Percentiles rank a stretch among this genome's conserved stretches.
Conservation (phyloP, 2,888 invertebrate genomes). For the Hoplodrina ambigua region DNA sequence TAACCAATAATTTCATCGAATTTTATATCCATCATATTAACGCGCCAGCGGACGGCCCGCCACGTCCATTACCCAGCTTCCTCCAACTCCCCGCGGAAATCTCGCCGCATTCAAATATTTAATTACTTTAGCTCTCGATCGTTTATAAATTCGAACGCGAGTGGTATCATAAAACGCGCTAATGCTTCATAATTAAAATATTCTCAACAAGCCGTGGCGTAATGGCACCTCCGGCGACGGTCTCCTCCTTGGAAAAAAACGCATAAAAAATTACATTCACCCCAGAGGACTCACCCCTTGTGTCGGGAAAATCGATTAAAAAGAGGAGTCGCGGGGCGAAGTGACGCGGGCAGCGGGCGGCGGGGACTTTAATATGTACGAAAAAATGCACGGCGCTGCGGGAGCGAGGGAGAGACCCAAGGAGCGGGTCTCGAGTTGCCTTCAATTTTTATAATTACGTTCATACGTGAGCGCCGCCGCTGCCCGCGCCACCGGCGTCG, state of each 20-base stretch:
- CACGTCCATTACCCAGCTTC: slow-evolving; percentile 84
- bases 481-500: slow-evolving; percentile 68
- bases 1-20: slow-evolving; percentile 89
- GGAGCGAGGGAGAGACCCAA: slow-evolving; percentile 86
- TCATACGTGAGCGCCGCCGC: slow-evolving; percentile 90
- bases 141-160: slow-evolving; percentile 88
- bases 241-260: slow-evolving; percentile 88
- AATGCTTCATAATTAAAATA: slow-evolving; percentile 91
- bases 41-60: slow-evolving; percentile 77
- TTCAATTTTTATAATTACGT: slow-evolving; percentile 91
- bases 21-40: slow-evolving; percentile 89
- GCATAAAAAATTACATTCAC: slow-evolving; percentile 91
- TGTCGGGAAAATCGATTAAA: slow-evolving; percentile 91
- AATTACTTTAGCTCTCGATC: slow-evolving; percentile 89
- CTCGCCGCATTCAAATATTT: slow-evolving; percentile 90
- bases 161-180: slow-evolving; percentile 91
- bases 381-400: slow-evolving; percentile 90
- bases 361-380: slow-evolving; percentile 90
- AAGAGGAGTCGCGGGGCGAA: slow-evolving; percentile 89
- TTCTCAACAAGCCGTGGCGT: slow-evolving; percentile 91
- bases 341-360: slow-evolving; percentile 78
- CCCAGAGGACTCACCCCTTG: slow-evolving; percentile 91
- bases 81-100: slow-evolving; percentile 87
- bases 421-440: slow-evolving; percentile 85
- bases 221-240: slow-evolving; percentile 90